Evolutionary conservation across 2,113 vertebrate species (phyloP).

Genomic region (Paedocypris sp.): DNA sequence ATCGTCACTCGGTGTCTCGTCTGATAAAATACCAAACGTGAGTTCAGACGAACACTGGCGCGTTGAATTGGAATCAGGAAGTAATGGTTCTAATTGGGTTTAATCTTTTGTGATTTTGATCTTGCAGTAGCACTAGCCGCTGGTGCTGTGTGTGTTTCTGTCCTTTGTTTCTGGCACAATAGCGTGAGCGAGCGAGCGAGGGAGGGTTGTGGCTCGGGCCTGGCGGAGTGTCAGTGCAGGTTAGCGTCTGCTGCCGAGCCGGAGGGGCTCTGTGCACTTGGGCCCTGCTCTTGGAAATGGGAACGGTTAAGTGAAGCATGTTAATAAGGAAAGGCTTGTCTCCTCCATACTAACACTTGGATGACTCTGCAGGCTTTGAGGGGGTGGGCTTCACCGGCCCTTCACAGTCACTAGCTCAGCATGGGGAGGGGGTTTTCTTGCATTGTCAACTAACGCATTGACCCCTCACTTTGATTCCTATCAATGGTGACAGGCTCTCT

Average conservation of each 20-base stretch:
- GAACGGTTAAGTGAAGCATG: slow-evolving; percentile 85
- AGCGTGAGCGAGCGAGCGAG: slow-evolving; percentile 44
- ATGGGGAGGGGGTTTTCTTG: slow-evolving; percentile 67
- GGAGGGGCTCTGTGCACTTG: not conserved
- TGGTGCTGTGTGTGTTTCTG: slow-evolving; percentile 17
- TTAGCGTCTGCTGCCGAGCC: slow-evolving; percentile 68
- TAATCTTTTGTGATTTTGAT: no score
- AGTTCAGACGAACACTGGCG: no score
- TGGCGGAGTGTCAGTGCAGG: slow-evolving; percentile 73
- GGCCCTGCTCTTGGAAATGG: slow-evolving; percentile 60
- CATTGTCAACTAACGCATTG: slow-evolving; percentile 80
- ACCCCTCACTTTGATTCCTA: slow-evolving; percentile 83
- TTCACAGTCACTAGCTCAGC: slow-evolving; percentile 20
- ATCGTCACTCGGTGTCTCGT: no score
- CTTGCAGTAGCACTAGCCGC: no score
- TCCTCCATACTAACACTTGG: slow-evolving; percentile 89
- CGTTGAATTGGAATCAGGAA: no score
- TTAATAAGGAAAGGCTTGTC: slow-evolving; percentile 88
- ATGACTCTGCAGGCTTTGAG: slow-evolving; percentile 76
- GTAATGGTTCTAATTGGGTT: no score
- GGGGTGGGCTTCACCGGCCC: slow-evolving; percentile 40
- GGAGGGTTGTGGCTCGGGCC: slow-evolving; percentile 47
- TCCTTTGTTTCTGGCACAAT: slow-evolving; percentile 62
- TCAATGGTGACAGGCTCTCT: slow-evolving; percentile 79
- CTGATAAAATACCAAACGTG: no score